phyloP scores from a whole-genome alignment of 2,797 vertebrate genomes.

The Numenius phaeopus region DNA sequence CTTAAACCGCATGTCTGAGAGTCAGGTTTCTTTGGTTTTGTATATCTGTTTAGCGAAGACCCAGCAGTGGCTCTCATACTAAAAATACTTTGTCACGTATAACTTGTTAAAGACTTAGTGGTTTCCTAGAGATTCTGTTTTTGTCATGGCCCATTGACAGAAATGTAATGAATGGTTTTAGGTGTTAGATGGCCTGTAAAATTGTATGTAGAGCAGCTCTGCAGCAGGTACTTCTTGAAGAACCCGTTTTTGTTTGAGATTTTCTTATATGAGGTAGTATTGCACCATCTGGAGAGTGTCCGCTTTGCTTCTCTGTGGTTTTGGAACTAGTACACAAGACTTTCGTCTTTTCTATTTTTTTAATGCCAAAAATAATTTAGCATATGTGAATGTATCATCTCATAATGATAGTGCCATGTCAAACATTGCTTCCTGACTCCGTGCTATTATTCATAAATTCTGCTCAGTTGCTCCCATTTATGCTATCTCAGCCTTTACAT shows the following conservation, averaged over 20 bases:
- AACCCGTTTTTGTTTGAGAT: background rate
- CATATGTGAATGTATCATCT: background rate
- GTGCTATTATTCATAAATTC: background rate
- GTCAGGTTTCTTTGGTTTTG: background rate
- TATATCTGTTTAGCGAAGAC: background rate
- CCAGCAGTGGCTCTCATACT: background rate
- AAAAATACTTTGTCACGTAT: accelerated
- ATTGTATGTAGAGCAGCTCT: background rate
- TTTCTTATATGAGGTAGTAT: background rate
- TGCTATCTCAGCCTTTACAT: background rate
- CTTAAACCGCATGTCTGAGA: background rate
- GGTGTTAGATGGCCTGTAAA: background rate
- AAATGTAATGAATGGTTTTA: background rate
- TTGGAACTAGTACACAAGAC: background rate
- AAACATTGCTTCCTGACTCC: background rate
- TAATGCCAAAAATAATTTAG: background rate
- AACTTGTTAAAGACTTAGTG: background rate
- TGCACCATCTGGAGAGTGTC: background rate
- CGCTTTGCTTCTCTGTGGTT: background rate
- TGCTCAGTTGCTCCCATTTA: background rate
- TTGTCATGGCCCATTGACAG: background rate
- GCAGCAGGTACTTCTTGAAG: background rate
- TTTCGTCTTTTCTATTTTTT: background rate
- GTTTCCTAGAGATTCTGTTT: background rate
- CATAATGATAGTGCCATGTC: background rate